Conservation (phyloP, 2,888 invertebrate species). For the Arrhopalites spinosus region DNA sequence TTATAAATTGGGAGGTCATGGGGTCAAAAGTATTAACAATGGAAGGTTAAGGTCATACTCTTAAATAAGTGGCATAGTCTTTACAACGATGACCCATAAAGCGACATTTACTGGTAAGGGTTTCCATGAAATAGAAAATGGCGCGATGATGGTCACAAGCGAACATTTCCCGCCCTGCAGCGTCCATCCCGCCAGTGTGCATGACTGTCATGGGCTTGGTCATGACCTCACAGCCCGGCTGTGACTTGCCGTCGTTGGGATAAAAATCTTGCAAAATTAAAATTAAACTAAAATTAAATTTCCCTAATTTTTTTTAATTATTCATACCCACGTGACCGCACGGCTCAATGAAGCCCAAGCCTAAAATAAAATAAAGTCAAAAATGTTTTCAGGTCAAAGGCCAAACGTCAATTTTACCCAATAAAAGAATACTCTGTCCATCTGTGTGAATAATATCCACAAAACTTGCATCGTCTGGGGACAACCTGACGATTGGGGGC, state of each 20-base stretch:
- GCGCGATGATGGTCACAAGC: slow-evolving; percentile 85
- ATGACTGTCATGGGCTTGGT: slow-evolving; percentile 67
- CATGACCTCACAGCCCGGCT: slow-evolving; percentile 83
- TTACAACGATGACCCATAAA: slow-evolving; percentile 81
- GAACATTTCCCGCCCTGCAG: slow-evolving; percentile 78
- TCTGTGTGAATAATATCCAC: slow-evolving; percentile 93
- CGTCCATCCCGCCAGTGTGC: slow-evolving; percentile 62
- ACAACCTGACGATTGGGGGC: slow-evolving; percentile 78
- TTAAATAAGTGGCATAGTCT: slow-evolving; percentile 74
- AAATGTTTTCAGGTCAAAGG: too few species aligned
- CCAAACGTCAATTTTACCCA: slow-evolving; percentile 60
- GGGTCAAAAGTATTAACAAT: too few species aligned
- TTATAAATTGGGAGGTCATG: too few species aligned
- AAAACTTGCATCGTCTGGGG: slow-evolving; percentile 80
- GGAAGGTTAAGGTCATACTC: slow-evolving; percentile 51
- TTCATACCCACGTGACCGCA: slow-evolving; percentile 81
- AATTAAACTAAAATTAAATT: background rate
- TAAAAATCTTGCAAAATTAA: slow-evolving; percentile 71
- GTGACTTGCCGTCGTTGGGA: slow-evolving; percentile 88
- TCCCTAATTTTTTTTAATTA: too few species aligned
- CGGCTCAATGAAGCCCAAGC: slow-evolving; percentile 85
- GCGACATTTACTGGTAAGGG: slow-evolving; percentile 78
- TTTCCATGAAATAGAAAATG: slow-evolving; percentile 81
- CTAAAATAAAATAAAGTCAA: slow-evolving; percentile 59
- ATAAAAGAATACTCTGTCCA: slow-evolving; percentile 80